Conservation (phyloP, 2,888 invertebrate genomes). For the Harpalus rufipes region DNA sequence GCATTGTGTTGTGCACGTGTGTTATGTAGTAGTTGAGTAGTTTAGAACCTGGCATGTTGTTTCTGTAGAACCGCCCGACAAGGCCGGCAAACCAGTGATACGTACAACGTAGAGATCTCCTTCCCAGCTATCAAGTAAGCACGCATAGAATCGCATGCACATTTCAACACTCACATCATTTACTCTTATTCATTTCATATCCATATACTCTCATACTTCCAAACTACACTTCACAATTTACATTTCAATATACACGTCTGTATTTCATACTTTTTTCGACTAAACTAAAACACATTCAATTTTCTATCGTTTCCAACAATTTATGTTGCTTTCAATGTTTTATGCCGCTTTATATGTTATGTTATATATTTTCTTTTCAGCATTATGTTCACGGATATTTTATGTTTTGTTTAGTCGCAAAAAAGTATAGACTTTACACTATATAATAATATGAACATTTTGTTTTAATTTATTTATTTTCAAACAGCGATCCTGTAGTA, state of each 20-base stretch:
- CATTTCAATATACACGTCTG: slow-evolving; percentile 32
- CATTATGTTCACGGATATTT: not conserved
- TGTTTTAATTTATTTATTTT: slow-evolving; percentile 26
- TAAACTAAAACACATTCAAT: slow-evolving; percentile 21
- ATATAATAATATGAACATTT: not conserved
- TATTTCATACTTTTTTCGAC: slow-evolving; percentile 40
- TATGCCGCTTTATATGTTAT: slow-evolving; percentile 55
- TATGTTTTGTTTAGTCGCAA: slow-evolving; percentile 40
- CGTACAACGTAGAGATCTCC: slow-evolving; percentile 94
- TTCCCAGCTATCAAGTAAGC: slow-evolving; percentile 95
- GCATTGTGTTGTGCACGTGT: slow-evolving; percentile 69
- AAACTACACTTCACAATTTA: slow-evolving; percentile 34
- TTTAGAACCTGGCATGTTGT: slow-evolving; percentile 75
- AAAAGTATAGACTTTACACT: slow-evolving; percentile 4
- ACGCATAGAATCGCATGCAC: slow-evolving; percentile 70
- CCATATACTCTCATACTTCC: slow-evolving; percentile 20
- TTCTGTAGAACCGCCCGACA: slow-evolving; percentile 86
- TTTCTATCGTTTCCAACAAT: slow-evolving; percentile 36
- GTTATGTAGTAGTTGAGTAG: slow-evolving; percentile 72
- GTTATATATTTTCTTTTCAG: slow-evolving; percentile 30
- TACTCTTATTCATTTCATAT: slow-evolving; percentile 31
- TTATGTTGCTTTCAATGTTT: slow-evolving; percentile 22
- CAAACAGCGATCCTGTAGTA: slow-evolving; percentile 90
- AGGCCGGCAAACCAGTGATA: slow-evolving; percentile 92
- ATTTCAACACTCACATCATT: slow-evolving; percentile 42